phyloP scores from a whole-genome alignment of 2,113 vertebrate species.

The Aphyosemion australe region DNA sequence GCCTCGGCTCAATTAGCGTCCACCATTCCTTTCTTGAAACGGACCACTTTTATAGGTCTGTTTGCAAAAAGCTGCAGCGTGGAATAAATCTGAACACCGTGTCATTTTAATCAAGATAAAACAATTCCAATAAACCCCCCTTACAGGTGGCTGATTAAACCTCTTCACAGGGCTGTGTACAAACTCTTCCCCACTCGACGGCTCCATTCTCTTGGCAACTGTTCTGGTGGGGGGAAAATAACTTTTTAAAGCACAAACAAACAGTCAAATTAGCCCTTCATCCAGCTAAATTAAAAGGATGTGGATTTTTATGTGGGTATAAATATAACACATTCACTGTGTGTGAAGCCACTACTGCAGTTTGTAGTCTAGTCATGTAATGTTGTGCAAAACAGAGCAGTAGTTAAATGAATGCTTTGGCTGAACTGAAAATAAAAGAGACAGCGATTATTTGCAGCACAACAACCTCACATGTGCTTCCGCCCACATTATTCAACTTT shows the following conservation, averaged over 20 bases:
- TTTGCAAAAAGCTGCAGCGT: slow-evolving; percentile 13
- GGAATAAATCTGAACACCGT: slow-evolving; percentile 29
- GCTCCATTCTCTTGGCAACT: slow-evolving; percentile 7
- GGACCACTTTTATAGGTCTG: slow-evolving; percentile 8
- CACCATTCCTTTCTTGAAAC: slow-evolving; percentile 19
- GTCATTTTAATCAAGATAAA: slow-evolving; percentile 35
- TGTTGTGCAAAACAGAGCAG: not conserved
- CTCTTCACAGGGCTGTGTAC: slow-evolving; percentile 15
- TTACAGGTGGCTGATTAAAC: slow-evolving; percentile 32
- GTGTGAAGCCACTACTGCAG: not conserved
- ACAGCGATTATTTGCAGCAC: not conserved
- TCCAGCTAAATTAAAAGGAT: slow-evolving; percentile 1
- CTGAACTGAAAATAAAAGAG: not conserved
- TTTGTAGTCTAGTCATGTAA: not conserved
- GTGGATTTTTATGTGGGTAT: not conserved
- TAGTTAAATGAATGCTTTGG: not conserved
- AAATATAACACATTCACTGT: slow-evolving; percentile 1
- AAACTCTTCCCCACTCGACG: slow-evolving; percentile 9
- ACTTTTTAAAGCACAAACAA: slow-evolving; percentile 6
- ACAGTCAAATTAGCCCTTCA: slow-evolving; percentile 13
- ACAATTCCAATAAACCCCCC: slow-evolving; percentile 11
- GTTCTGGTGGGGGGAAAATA: not conserved
- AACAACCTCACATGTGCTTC: slow-evolving; percentile 3
- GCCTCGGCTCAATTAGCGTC: slow-evolving; percentile 26
- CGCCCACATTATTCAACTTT: slow-evolving; percentile 4